These are phyloP conservation scores for Manduca sexta DNA, from an alignment of 1,140 invertebrate species.

Conservation along the genomic window DNA sequence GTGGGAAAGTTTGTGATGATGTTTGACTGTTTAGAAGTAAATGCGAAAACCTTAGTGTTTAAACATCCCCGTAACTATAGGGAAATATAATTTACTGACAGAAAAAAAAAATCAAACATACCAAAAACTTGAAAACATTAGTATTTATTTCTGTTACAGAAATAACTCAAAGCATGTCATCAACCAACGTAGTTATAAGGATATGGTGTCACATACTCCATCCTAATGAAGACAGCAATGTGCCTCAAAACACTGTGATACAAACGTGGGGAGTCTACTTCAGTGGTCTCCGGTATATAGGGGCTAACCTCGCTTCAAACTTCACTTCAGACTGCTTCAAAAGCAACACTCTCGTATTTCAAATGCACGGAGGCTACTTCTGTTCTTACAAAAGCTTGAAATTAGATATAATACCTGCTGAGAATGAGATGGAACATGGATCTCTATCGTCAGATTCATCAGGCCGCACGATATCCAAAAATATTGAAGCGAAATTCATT, in stretches of 20 bases:
- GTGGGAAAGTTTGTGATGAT: too few relatives aligned
- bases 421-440: constrained; percentile 57
- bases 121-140: background rate
- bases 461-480: constrained; percentile 44
- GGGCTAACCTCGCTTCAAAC: constrained; percentile 79
- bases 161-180: constrained; percentile 64
- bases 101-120: background rate
- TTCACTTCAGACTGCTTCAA: constrained; percentile 82
- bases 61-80: too few relatives aligned
- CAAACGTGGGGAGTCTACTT: constrained; percentile 91
- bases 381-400: constrained; percentile 77
- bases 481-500: constrained; percentile 44
- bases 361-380: constrained; percentile 91
- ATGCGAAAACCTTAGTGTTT: too few relatives aligned
- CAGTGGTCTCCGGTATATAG: constrained; percentile 85
- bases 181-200: constrained; percentile 73
- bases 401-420: constrained; percentile 61
- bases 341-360: constrained; percentile 88
- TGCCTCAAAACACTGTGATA: constrained; percentile 71
- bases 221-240: constrained; percentile 28
- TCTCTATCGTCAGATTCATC: constrained; percentile 59
- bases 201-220: constrained; percentile 72
- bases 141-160: constrained; percentile 38
- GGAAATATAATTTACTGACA: background rate
- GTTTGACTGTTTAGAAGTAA: too few relatives aligned